Conservation (phyloP, 2,888 invertebrate species). For the Ichneumon xanthorius region DNA sequence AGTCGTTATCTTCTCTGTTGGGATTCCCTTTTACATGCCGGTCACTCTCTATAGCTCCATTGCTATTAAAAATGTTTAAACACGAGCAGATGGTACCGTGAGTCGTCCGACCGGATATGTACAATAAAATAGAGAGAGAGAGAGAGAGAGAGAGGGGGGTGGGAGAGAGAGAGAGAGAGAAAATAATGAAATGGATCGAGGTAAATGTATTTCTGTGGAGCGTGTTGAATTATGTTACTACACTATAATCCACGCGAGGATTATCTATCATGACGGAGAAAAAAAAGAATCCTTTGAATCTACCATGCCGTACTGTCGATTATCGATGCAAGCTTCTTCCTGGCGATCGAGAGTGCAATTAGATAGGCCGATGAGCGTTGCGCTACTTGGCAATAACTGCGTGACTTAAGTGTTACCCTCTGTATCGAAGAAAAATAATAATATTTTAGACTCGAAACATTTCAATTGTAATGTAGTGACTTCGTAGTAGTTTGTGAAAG, state of each 20-base stretch:
- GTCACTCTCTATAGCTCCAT: not conserved
- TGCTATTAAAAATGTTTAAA: conserved; percentile 26
- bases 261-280: conserved; percentile 7
- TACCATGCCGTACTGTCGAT: not conserved
- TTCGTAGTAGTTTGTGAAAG: too few species aligned
- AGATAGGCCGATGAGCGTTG: conserved; percentile 8
- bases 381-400: conserved; percentile 5
- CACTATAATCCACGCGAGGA: conserved; percentile 27
- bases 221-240: conserved; percentile 19
- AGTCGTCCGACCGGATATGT: conserved; percentile 10
- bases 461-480: not conserved
- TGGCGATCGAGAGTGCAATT: conserved; percentile 4
- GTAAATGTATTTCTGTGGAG: conserved; percentile 12
- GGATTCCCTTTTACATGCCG: not conserved
- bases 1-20: conserved; percentile 26
- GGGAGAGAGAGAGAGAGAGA: not conserved
- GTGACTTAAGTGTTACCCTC: not conserved
- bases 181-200: conserved; percentile 5
- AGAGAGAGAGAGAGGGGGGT: not conserved
- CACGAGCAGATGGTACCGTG: conserved; percentile 47
- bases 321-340: conserved; percentile 18
- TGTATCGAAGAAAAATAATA: not conserved
- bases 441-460: not conserved
- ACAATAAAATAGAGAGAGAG: conserved; percentile 40
- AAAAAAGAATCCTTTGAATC: conserved; percentile 1